Evolutionary conservation across 1,140 invertebrate genomes (phyloP), one percentile per base, ranked within the genome.

Genomic region (Vanessa tameamea): DNA sequence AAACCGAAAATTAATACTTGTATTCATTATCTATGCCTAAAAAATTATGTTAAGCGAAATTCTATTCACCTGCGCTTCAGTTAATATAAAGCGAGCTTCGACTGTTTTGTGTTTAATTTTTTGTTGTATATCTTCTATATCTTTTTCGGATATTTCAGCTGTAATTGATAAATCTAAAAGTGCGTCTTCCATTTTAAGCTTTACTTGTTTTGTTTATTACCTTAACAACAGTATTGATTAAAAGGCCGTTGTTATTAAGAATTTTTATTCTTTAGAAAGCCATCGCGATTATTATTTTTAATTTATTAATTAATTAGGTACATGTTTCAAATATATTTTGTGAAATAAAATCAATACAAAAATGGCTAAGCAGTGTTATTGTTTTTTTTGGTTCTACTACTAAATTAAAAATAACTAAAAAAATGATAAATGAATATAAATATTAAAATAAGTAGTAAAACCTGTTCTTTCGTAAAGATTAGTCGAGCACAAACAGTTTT

Each of bases 81-180:
- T 88, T 11, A 89, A 79, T 47, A 75, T 67, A 59, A 91, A 83
- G 79, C 79, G 85, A 15, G 89, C 81, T 57, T 82, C 50, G 55
- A 86, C 57, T 64, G 82, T 71, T 51, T 79, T 83, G 63, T 81
- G 50, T 64, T 79, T 64, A 15, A 68, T 57, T 50, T 64, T 43
- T 31, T 26, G 23, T 66, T 79, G 31, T 13, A 73, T 55, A 13
- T 82, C 77, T n/a, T 74, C 78, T 47, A 72, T 66, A 65, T 85
- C 86, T 47, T 78, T 80, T 47, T 87, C 82, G 26, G 82, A 85
- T 61, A 82, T 79, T 26, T 82, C 80, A 16, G 77, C 82, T 15
- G 82, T 84, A 31, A 76, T 79, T 8, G 85, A 86, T 23, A 83
- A 75, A 61, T 83, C 78, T 26, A 72, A 47, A 13, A 57, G 55